Percentiles rank a stretch among this genome's conserved stretches.
These are phyloP conservation scores for Agrotis exclamationis DNA, from an alignment of 2,888 invertebrate species.

Conservation along the genomic window DNA sequence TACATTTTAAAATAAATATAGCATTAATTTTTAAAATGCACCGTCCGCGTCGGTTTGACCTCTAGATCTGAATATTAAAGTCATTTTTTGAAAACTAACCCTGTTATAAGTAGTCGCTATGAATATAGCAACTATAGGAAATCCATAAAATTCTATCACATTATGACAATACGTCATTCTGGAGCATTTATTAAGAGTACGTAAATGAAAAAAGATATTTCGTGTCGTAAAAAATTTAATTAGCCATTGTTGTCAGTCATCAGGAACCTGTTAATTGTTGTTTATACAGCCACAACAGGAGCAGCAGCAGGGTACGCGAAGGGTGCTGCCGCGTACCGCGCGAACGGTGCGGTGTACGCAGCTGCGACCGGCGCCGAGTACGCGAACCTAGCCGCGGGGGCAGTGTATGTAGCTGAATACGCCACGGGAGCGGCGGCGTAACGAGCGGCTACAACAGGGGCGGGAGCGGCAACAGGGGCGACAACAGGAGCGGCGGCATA, in stretches of 20 bases:
- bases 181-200: neutral
- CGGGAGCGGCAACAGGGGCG: conserved; percentile 79
- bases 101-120: no score
- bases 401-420: conserved; percentile 64
- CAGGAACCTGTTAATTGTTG: conserved; percentile 47
- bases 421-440: conserved; percentile 73
- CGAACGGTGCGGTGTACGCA: conserved; percentile 74
- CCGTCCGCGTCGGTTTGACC: no score
- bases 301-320: conserved; percentile 76
- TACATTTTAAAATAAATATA: no score
- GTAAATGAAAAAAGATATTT: conserved; percentile 19
- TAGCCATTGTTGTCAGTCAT: conserved; percentile 77
- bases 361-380: conserved; percentile 67
- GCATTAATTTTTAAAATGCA: no score
- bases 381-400: conserved; percentile 65
- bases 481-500: conserved; percentile 80
- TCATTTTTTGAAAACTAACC: no score
- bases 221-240: conserved; percentile 73
- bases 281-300: conserved; percentile 78
- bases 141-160: neutral
- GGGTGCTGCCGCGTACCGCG: conserved; percentile 70
- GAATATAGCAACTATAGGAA: neutral
- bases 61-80: neutral
- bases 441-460: conserved; percentile 72
- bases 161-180: neutral